A percentile compares a stretch with the other conserved stretches of the same genome.
phyloP scores from a whole-genome alignment of 2,113 vertebrate species.

The Promerops cafer region DNA sequence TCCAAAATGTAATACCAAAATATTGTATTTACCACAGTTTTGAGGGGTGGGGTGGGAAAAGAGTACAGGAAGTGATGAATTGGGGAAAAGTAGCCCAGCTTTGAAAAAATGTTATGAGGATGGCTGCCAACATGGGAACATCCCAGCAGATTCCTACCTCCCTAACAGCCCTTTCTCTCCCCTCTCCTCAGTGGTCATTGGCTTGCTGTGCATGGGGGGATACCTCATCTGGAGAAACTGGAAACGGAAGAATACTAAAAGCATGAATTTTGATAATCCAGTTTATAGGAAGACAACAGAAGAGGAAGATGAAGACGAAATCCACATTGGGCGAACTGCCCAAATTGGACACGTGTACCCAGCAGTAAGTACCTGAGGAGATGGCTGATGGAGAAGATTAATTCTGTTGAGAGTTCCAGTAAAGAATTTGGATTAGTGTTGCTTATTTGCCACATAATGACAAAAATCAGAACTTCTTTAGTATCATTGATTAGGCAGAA shows the following conservation, averaged over 20 bases:
- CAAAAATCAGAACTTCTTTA: background rate
- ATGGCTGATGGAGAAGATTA: background rate
- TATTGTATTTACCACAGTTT: background rate
- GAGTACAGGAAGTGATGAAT: background rate
- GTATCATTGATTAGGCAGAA: background rate
- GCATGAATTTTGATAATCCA: constrained; percentile 99
- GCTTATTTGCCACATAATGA: background rate
- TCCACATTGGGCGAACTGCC: constrained; percentile 90
- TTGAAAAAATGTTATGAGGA: background rate
- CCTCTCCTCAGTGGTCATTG: constrained; percentile 83
- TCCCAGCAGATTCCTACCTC: background rate
- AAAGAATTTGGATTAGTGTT: background rate
- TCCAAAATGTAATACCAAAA: background rate
- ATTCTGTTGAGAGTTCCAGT: background rate
- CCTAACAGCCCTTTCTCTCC: background rate
- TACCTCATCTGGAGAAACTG: constrained; percentile 99
- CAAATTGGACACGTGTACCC: constrained; percentile 97
- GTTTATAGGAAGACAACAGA: constrained; percentile 98
- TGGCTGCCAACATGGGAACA: background rate
- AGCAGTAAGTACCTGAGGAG: constrained; percentile 81
- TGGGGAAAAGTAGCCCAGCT: background rate
- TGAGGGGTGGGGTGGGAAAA: background rate
- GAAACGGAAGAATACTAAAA: constrained; percentile 97
- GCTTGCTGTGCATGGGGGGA: constrained; percentile 86
- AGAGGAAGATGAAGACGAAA: constrained; percentile 91